These are phyloP conservation scores for Cyclopterus lumpus DNA, from an alignment of 2,797 vertebrate genomes.

Conservation along the genomic window DNA sequence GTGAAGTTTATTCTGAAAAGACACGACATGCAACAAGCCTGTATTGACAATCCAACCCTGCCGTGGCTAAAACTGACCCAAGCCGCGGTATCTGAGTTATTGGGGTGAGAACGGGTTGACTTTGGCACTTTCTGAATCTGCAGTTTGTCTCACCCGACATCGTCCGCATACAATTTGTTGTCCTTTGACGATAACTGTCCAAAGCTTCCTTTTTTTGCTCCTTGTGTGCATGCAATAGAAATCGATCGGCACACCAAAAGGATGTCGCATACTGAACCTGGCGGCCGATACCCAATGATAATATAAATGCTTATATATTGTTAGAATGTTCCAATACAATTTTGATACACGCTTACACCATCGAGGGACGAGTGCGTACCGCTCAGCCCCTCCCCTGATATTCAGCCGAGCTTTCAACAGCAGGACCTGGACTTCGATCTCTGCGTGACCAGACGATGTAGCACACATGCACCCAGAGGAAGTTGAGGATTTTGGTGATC, in stretches of 20 bases:
- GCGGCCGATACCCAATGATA: background rate
- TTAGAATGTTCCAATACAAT: no score
- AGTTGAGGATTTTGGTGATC: conserved; percentile 48
- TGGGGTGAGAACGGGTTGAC: no score
- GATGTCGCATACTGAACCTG: background rate
- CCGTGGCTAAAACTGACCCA: background rate
- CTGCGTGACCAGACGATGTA: conserved; percentile 45
- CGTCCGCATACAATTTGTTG: background rate
- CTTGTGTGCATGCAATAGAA: background rate
- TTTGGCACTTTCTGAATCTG: no score
- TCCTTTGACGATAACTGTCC: no score
- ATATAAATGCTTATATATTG: no score
- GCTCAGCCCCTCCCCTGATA: background rate
- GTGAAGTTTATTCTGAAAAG: background rate
- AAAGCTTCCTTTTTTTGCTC: background rate
- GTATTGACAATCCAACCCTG: background rate
- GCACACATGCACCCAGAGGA: conserved; percentile 44
- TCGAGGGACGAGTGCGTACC: background rate
- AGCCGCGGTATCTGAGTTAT: no score
- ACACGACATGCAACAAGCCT: background rate
- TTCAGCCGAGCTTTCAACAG: conserved; percentile 7
- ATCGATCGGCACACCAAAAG: background rate
- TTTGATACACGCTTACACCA: no score
- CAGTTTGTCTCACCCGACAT: no score
- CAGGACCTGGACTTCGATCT: conserved; percentile 14